Evolutionary conservation across 2,888 invertebrate genomes (phyloP).

Genomic region (Apodemia mormo): DNA sequence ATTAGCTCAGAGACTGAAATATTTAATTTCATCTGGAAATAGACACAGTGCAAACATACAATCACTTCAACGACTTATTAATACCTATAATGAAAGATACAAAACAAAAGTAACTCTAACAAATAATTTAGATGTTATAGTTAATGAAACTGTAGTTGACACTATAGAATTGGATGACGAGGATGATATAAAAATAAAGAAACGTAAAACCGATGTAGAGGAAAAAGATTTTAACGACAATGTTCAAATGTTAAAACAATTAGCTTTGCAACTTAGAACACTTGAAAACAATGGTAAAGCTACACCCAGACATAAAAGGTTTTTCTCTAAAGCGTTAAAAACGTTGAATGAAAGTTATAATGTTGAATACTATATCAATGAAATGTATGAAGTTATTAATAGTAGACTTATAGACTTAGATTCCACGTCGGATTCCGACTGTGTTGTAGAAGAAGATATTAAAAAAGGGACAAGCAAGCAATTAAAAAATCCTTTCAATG

Average conservation of each 20-base stretch:
- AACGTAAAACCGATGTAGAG: conserved; percentile 40
- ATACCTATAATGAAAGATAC: conserved; percentile 59
- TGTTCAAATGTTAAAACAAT: conserved; percentile 49
- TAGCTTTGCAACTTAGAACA: conserved; percentile 54
- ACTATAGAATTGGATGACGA: conserved; percentile 64
- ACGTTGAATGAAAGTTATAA: conserved; percentile 63
- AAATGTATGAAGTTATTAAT: conserved; percentile 54
- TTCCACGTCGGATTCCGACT: conserved; percentile 63
- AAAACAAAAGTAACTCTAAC: conserved; percentile 51
- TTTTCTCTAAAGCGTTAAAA: conserved; percentile 60
- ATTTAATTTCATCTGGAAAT: conserved; percentile 41
- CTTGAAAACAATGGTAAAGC: conserved; percentile 49
- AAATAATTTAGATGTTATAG: conserved; percentile 47
- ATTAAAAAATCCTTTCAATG: conserved; percentile 64
- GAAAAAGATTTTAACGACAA: conserved; percentile 47
- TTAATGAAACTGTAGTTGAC: conserved; percentile 54
- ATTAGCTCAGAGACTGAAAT: conserved; percentile 48
- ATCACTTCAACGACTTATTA: conserved; percentile 50
- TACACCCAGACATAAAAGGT: conserved; percentile 56
- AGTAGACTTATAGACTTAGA: conserved; percentile 55
- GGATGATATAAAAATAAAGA: conserved; percentile 51
- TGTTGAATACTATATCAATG: conserved; percentile 58
- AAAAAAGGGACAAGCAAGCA: conserved; percentile 47
- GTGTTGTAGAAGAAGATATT: conserved; percentile 48
- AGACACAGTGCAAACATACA: conserved; percentile 43